Base-by-base conservation (phyloP, 2,888 invertebrate species). In the Pogonocherus hispidulus region DNA sequence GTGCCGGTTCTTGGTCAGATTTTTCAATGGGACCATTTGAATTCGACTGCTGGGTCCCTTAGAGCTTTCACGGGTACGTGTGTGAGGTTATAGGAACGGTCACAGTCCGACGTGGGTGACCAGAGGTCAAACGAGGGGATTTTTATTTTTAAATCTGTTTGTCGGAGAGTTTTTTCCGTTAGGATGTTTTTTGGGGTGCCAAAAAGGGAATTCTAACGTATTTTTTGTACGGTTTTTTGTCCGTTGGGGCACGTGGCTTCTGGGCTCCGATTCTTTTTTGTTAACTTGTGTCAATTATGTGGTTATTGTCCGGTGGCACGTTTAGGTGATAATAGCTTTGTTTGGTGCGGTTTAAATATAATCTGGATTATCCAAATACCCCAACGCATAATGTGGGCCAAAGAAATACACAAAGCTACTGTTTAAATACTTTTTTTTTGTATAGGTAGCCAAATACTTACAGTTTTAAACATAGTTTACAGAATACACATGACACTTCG, bases 131-230 rank as follows among this genome's bases (percentile, higher is more conserved):
- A 78, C 14, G 72, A 74, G 72, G 73, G 76, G 73, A 69, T 64
- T 67, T 76, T n/a, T n/a, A n/a, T n/a, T n/a, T n/a, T 74, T 74
- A 60, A 69, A 69, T 67, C 64, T 70, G 67, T 69, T 74, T 69
- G 70, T 71, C 60, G 51, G 66, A 67, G 55, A 51, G 49, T 73
- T 78, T 79, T 80, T 79, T 79, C 79, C 80, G 79, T 79, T 79
- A 78, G 67, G n/a, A 67, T 60, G 66, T 69, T 67, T 75, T 63
- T 63, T 62, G 70, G 75, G 75, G 72, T 69, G 67, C 62, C 63
- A 54, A 59, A 64, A 66, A 55, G 62, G 63, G n/a, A 56, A 70
- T 73, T 76, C 73, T 77, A 79, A 80, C 79, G 79, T 74, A 78
- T 79, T 79, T 80, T 79, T 78, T 78, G 71, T 65, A 49, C 63